Percentiles rank a stretch among this genome's conserved stretches.
Evolutionary conservation across 2,888 invertebrate species (phyloP).

Genomic region (Macrophya alboannulata): DNA sequence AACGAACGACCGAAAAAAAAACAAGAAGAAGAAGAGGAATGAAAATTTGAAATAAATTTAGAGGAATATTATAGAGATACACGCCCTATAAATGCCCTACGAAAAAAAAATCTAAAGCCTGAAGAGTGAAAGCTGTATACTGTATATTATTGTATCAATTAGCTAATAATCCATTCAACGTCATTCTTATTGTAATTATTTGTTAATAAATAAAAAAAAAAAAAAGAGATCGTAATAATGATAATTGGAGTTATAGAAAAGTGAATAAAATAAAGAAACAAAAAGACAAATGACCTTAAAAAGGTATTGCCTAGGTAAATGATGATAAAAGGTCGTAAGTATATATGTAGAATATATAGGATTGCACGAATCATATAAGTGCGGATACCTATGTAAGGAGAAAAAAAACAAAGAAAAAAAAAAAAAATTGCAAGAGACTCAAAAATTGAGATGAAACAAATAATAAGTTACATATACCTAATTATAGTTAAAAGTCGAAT

Average conservation of each 20-base stretch:
- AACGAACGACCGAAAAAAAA: not conserved
- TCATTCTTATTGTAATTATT: conserved; percentile 27
- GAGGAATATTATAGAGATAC: not conserved
- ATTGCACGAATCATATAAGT: not conserved
- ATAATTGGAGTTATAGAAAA: not conserved
- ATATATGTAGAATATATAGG: not conserved
- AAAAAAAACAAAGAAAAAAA: not conserved
- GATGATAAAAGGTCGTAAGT: not conserved
- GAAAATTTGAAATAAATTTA: not conserved
- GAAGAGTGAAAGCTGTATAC: not conserved
- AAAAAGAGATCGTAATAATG: not conserved
- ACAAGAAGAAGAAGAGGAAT: not conserved
- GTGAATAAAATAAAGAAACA: not conserved
- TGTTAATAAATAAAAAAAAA: conserved; percentile 7
- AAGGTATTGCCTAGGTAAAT: not conserved
- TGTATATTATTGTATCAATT: conserved; percentile 25
- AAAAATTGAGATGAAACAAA: conserved; percentile 3
- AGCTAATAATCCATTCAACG: conserved; percentile 28
- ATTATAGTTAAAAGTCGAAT: conserved; percentile 1
- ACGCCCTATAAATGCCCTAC: not conserved
- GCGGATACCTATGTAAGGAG: not conserved
- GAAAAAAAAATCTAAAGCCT: conserved; percentile 1
- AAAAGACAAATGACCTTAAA: not conserved
- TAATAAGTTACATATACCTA: not conserved
- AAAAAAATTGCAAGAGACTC: not conserved